Conservation (phyloP, 2,113 vertebrate genomes). For the Oryzias celebensis region DNA sequence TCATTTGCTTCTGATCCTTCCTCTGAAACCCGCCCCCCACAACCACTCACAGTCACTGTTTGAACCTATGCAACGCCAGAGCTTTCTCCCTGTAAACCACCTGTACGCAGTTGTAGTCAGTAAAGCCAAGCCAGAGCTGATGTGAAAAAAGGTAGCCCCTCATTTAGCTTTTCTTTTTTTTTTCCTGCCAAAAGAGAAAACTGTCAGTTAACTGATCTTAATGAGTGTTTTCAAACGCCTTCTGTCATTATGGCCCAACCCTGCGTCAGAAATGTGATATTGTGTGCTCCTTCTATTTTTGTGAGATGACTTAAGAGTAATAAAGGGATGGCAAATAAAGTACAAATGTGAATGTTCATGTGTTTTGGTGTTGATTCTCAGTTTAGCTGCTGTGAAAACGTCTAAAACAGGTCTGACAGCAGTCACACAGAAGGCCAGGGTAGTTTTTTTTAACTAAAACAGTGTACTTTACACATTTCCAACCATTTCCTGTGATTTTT, state of each 20-base stretch:
- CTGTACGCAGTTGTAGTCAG: constrained; percentile 52
- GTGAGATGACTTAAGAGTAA: constrained; percentile 74
- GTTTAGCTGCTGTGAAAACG: background rate
- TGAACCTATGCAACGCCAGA: constrained; percentile 77
- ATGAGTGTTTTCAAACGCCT: constrained; percentile 64
- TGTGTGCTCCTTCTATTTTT: constrained; percentile 78
- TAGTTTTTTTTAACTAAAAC: no score
- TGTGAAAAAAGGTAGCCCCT: constrained; percentile 61
- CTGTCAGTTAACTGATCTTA: constrained; percentile 51
- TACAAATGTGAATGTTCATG: constrained; percentile 76
- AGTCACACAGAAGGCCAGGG: background rate
- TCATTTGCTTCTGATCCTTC: constrained; percentile 24
- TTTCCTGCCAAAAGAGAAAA: constrained; percentile 44
- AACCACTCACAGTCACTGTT: constrained; percentile 62
- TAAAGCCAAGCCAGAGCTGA: constrained; percentile 52
- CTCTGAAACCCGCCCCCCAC: constrained; percentile 42
- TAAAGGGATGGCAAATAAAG: constrained; percentile 79
- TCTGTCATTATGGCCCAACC: constrained; percentile 63
- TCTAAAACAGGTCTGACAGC: background rate
- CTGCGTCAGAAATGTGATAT: constrained; percentile 62
- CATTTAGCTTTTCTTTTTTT: constrained; percentile 50
- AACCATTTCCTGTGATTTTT: no score
- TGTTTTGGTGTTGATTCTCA: constrained; percentile 43
- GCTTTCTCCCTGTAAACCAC: constrained; percentile 58
- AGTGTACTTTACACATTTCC: no score